A percentile compares a stretch with the other conserved stretches of the same genome.
Evolutionary conservation across 1,140 invertebrate genomes (phyloP).

Genomic region (Diorhabda carinulata): DNA sequence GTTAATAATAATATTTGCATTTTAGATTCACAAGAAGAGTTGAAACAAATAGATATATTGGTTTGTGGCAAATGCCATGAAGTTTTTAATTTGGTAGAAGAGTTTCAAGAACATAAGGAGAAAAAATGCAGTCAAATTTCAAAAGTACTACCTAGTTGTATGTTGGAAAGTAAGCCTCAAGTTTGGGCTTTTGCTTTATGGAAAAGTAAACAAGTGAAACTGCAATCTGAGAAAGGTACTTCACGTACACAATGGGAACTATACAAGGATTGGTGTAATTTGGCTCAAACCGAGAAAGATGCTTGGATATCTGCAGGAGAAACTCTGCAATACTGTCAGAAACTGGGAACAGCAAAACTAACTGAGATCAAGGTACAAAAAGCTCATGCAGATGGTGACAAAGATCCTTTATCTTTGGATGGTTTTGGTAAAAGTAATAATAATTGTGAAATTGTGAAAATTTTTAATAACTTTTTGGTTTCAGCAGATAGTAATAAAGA

Average conservation of each 20-base stretch:
- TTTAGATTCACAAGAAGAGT: slow-evolving; percentile 68
- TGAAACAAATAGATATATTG: slow-evolving; percentile 68
- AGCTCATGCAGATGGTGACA: slow-evolving; percentile 14
- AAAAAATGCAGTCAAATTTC: slow-evolving; percentile 56
- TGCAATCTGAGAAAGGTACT: slow-evolving; percentile 47
- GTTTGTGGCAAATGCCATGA: slow-evolving; percentile 76
- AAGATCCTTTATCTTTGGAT: slow-evolving; percentile 30
- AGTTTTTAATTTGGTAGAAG: slow-evolving; percentile 74
- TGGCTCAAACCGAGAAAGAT: slow-evolving; percentile 65
- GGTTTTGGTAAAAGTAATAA: slow-evolving; percentile 20
- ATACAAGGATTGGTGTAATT: slow-evolving; percentile 77
- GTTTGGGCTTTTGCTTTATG: slow-evolving; percentile 80
- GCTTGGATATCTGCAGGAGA: slow-evolving; percentile 74
- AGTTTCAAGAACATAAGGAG: slow-evolving; percentile 68
- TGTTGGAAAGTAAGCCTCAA: slow-evolving; percentile 69
- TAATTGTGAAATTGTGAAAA: background rate
- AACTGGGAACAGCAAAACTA: slow-evolving; percentile 53
- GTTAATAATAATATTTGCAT: background rate
- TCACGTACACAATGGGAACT: slow-evolving; percentile 67
- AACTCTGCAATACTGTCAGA: slow-evolving; percentile 65
- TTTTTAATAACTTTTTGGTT: slow-evolving; percentile 17
- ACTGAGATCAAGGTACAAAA: slow-evolving; percentile 39
- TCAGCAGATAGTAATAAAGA: slow-evolving; percentile 32
- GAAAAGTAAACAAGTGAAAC: slow-evolving; percentile 60
- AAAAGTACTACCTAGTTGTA: slow-evolving; percentile 27